These are phyloP conservation scores for Atlantisia rogersi DNA, from an alignment of 2,113 vertebrate species.

Conservation along the genomic window DNA sequence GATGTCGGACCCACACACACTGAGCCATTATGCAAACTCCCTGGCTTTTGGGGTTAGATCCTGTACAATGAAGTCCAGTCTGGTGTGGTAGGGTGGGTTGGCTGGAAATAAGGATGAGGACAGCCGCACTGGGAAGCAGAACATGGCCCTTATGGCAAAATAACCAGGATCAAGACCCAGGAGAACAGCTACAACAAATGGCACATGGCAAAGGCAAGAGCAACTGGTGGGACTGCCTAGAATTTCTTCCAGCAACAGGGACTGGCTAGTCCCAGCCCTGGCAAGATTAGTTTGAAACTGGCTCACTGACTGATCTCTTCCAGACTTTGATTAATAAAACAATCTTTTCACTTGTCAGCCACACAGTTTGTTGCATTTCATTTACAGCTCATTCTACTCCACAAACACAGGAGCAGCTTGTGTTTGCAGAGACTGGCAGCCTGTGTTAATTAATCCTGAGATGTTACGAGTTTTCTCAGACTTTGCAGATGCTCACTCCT, in stretches of 20 bases:
- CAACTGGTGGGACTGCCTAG: not conserved
- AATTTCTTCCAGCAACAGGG: not conserved
- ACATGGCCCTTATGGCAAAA: not conserved
- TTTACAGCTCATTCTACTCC: not conserved
- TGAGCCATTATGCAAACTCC: not conserved
- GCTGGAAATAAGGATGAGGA: not conserved
- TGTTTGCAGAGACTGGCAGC: not conserved
- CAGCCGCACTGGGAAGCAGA: not conserved
- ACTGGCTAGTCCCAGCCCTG: not conserved
- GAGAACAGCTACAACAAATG: not conserved
- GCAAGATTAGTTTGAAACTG: not conserved
- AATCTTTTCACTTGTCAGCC: not conserved
- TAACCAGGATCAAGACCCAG: rapidly evolving
- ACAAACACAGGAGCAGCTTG: not conserved
- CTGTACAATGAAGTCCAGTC: not conserved
- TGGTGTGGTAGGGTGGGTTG: not conserved
- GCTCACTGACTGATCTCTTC: not conserved
- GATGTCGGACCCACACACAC: not conserved
- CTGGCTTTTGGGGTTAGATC: not conserved
- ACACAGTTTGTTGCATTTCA: not conserved
- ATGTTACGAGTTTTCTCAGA: not conserved
- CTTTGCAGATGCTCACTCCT: not conserved
- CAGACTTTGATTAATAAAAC: not conserved
- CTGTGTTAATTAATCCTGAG: conserved; percentile 21
- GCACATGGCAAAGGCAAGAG: not conserved